Base-by-base conservation (phyloP, 2,888 invertebrate species). In the Epinotia ramella region DNA sequence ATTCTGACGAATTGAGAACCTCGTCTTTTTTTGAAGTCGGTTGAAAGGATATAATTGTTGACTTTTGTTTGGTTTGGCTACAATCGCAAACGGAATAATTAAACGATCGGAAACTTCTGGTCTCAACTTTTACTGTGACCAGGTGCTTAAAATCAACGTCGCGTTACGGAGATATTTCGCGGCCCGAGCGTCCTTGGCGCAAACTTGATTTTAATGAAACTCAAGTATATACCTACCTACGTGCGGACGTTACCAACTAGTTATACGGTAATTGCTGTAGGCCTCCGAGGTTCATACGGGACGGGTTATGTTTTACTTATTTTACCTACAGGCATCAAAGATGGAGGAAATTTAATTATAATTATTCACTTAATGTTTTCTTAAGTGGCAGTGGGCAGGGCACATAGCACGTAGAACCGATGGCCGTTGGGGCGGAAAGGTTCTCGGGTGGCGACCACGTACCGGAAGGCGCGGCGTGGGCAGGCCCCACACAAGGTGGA, bases 161-260 rank as follows among this genome's bases (percentile, higher is more conserved):
- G 20, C 67, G 67, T 57, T 18, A 67, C 67, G 16, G 57, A 20
- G 44, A n/a, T n/a, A 56, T 59, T 68, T 44, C 53, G 33, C 56
- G 40, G 66, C 1, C 57, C 57, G n/a, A 40, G 9, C 57, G 68
- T 57, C 68, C 68, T 68, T 59, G 20, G 68, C 65, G 28, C 49
- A 66, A 66, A 53, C 65, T 65, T 28, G 49, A 33, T 56, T 66
- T 56, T 66, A 66, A 66, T n/a, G 24, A 66, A 56, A 33, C 18
- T 18, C n/a, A 11, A 16, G 18, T 28, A 24, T n/a, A n/a, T n/a
- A n/a, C n/a, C 40, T 24, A 60, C 16, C 60, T 20, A 65, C 49
- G 64, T 65, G 46, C 20, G 65, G 24, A 5, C 9, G 65, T 49
- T 65, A 28, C 28, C 28, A 28, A 65, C 24, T 24, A 49, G 49